These are phyloP conservation scores for Tetrax tetrax DNA, from an alignment of 2,113 vertebrate species.

Conservation along the genomic window DNA sequence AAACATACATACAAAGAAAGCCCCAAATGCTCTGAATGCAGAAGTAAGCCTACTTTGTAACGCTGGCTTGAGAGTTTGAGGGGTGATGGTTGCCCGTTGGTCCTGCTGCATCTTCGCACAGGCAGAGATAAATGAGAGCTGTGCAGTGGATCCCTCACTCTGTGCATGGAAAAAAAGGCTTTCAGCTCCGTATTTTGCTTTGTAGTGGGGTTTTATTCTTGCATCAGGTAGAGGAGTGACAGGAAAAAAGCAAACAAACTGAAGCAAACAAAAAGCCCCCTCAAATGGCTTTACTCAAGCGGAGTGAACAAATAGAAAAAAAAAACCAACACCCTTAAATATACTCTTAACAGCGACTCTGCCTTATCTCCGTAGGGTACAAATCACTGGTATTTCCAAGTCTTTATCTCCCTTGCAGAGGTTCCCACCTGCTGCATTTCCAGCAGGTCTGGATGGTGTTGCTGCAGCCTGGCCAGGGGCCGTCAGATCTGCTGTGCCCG, in stretches of 20 bases:
- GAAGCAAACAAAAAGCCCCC: neutral
- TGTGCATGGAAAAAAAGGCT: neutral
- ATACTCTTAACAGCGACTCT: neutral
- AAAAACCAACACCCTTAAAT: neutral
- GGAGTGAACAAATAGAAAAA: neutral
- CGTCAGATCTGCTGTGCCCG: neutral
- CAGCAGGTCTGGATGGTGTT: neutral
- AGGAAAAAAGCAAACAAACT: neutral
- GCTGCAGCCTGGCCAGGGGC: neutral
- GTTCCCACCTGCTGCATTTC: constrained; percentile 33
- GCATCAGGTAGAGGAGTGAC: neutral
- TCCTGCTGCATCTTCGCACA: neutral
- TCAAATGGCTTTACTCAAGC: neutral
- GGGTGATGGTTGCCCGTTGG: neutral
- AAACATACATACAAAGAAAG: neutral
- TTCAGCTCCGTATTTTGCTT: neutral
- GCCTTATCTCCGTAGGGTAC: neutral
- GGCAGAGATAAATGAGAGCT: neutral
- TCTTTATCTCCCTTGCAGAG: constrained; percentile 52
- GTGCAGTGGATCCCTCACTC: neutral
- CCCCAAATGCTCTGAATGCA: neutral
- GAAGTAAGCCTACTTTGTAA: neutral
- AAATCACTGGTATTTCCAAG: constrained; percentile 21
- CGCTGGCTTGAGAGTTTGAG: neutral
- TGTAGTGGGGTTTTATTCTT: neutral